Base-by-base conservation (phyloP, 1,140 invertebrate species). In the Drosophila serrata region DNA sequence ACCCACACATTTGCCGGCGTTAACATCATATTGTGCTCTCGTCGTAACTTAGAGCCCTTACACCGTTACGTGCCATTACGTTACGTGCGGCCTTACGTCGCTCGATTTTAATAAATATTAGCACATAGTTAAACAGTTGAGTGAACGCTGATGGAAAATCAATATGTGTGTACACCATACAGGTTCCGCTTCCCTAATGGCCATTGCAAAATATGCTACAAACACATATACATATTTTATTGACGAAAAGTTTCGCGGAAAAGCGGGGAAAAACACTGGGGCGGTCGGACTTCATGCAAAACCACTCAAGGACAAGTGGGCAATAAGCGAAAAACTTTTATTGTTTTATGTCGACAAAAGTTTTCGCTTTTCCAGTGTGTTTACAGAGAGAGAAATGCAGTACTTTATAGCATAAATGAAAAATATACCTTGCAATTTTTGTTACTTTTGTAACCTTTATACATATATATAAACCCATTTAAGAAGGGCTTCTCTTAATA, bases 271-370 rank as follows among this genome's bases (percentile, higher is more conserved):
- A 33, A 62, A 60, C 62, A 33, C 48, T 63, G 69, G 49, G 24
- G 22, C 35, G 49, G 31, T 29, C 31, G 64, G 72, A 88, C 61
- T 88, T 82, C 49, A 81, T 87, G 81, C 81, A 90, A 85, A 88
- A 81, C 74, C 81, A 85, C 85, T 90, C 86, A 90, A 90, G 85
- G 86, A 90, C 85, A 90, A 90, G 85, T 85, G 78, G 85, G 78
- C 81, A 90, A 90, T 84, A 90, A 90, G 85, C 81, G 81, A 81
- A 90, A 90, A 85, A 84, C 85, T 90, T 90, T 90, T 90, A 90
- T 90, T 90, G 77, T 88, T 88, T 88, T 81, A 88, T 88, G 81
- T 85, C 69, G 55, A 39, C 35, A 60, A 74, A 90, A 90, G 43
- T 81, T 90, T 81, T 48, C 35, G 42, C 48, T 59, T 22, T 53